Base-by-base conservation (phyloP, 2,113 vertebrate genomes). In the Seriola dumerili region DNA sequence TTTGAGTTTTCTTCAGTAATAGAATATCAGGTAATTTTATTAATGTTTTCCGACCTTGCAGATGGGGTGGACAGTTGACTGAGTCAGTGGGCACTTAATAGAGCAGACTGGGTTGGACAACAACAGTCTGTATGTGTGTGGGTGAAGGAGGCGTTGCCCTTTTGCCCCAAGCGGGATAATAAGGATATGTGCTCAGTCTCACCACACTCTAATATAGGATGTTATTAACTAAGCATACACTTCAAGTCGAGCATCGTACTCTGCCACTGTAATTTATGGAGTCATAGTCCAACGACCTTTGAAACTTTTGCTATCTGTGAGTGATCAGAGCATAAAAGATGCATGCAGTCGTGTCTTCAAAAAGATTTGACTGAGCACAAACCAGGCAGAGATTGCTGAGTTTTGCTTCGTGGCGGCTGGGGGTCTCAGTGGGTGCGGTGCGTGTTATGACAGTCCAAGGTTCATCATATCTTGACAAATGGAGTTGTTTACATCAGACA, bases 401-500 rank as follows among this genome's bases (percentile, higher is more conserved):
- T 69, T 80, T 72, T 76, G 76, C 71, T 84, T 66, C 9, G 5
- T n/a, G 52, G 54, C 67, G 42, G 72, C 52, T 55, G 77, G 13
- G 36, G 75, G 55, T 83, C 55, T 82, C 40, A 1, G 63, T 66
- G 72, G 70, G 73, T 67, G 71, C 23, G 17, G 14, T 65, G 64
- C 3, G 14, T 68, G 88, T 83, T 83, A 50, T 84, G 88, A 86
- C 88, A 91, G 88, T 89, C 87, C 83, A 86, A 87, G 90, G 84
- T 93, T 92, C 72, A 38, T 92, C 88, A 88, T 83, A 88, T 89
- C 81, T 80, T 93, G 92, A 94, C 88, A 83, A 92, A 94, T 94
- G 63, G 80, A 90, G 85, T 88, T 93, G 93, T 94, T 94, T 93
- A 93, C 92, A 89, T 86, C 87, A 73, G 25, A 76, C 85, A 61